Evolutionary conservation across 2,888 invertebrate genomes (phyloP), one percentile per base, ranked within the genome.

Genomic region (Folsomia manolachei): DNA sequence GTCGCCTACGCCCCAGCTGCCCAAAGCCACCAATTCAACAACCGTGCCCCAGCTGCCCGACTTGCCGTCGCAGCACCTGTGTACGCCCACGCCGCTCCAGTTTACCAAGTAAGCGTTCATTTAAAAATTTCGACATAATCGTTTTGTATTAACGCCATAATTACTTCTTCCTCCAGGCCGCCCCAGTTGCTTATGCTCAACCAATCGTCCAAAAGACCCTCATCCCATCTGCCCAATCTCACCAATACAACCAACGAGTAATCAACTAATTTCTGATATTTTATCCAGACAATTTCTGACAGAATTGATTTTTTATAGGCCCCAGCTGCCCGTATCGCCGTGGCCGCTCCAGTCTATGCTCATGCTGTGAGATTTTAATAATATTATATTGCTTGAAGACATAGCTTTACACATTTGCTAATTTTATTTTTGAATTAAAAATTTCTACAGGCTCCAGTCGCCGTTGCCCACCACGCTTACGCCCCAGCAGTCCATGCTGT

Each of bases 391-490:
- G n/a, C n/a, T n/a, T n/a, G n/a, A n/a, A n/a, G n/a, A n/a, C n/a
- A n/a, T n/a, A n/a, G n/a, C n/a, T n/a, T n/a, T n/a, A n/a, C n/a
- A n/a, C n/a, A n/a, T n/a, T n/a, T n/a, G n/a, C n/a, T n/a, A n/a
- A n/a, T n/a, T n/a, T n/a, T n/a, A n/a, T n/a, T n/a, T n/a, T n/a
- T n/a, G n/a, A n/a, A n/a, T n/a, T n/a, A n/a, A n/a, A n/a, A n/a
- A n/a, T n/a, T n/a, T n/a, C n/a, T n/a, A n/a, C n/a, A n/a, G n/a
- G n/a, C 69, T 27, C 71, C 66, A 56, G 67, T 53, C 52, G 64
- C 64, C 60, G 25, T 68, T 61, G 74, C 74, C 19, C 73, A 72
- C 51, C 65, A 64, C 14, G 4, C 39, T 39, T 39, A 39, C 7
- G 39, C 39, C 39, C 26, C 67, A 27, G 66, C 53, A 51, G 70